Evolutionary conservation across 1,140 invertebrate genomes (phyloP), one percentile per base, ranked within the genome.

Genomic region (Zelostemma sp.): DNA sequence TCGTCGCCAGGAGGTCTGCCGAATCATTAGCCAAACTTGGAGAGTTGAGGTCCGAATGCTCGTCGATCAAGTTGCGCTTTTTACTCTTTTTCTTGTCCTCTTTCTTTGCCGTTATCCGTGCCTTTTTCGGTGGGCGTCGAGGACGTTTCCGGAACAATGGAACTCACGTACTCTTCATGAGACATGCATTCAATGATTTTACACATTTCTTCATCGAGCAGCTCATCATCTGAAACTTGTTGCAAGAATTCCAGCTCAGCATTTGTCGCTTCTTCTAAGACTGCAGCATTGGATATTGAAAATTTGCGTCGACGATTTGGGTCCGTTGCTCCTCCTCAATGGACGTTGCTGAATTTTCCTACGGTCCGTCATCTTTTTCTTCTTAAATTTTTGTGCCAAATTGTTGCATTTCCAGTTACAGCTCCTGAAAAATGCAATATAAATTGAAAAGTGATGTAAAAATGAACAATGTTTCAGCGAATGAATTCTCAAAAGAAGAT

Each of bases 121-220:
- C n/a, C 5, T 58, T 25, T 3, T 38, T 46, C 16, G 12, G 15
- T 48, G 0, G 76, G 75, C 1, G 75, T 78, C 0, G 78, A 75
- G 0, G 74, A 28, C 3, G 72, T 60, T 15, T 77, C 74, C 0
- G 73, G 71, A 0, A 63, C 50, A 1, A 73, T 45, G 0, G 83
- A 79, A 58, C 79, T 84, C 0, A 85, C 57, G 17, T 85, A 85
- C 8, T 86, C 84, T 4, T 86, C 84, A 12, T 86, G 84, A 0
- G 80, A 83, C 84, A 86, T 86, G 11, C 85, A 85, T 15, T 86
- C 83, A 0, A 83, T 86, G 6, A 86, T 86, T 31, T 86, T 86
- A 17, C 83, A 86, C 17, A 85, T 86, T 35, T 86, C 84, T 17
- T 85, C 83, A 15, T 85, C 83, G 0, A 85, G 49, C 12, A 85